Conservation (phyloP, 2,113 vertebrate genomes). For the Cyrtonyx montezumae region DNA sequence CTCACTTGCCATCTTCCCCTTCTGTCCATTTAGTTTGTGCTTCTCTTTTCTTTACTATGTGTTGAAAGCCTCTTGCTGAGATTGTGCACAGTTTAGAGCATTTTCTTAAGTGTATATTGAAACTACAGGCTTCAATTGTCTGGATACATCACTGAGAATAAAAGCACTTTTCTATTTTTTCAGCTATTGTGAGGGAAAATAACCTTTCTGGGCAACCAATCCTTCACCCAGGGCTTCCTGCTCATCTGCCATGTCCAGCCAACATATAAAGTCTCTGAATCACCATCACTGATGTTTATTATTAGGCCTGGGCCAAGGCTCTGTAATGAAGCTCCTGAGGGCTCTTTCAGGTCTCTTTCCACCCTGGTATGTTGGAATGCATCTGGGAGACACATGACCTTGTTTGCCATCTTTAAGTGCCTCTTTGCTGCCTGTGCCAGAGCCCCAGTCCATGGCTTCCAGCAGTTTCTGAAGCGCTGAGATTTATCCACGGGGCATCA, state of each 20-base stretch:
- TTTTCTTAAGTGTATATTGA: neutral
- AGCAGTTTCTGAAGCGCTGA: neutral
- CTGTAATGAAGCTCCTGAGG: neutral
- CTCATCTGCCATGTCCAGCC: neutral
- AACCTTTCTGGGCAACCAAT: neutral
- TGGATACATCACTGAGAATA: fast-evolving
- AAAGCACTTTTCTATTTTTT: conserved; percentile 6
- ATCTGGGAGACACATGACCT: neutral
- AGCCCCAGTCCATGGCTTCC: neutral
- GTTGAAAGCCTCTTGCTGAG: neutral
- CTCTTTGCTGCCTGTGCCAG: neutral
- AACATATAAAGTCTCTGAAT: neutral
- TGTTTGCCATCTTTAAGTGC: neutral
- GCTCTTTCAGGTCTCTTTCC: neutral
- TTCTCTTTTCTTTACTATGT: neutral
- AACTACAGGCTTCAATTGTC: neutral
- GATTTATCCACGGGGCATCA: neutral
- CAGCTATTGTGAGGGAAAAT: neutral
- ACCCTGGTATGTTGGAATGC: neutral
- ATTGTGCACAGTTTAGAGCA: neutral
- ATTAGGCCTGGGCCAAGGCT: neutral
- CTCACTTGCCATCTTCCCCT: neutral
- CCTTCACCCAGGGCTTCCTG: neutral
- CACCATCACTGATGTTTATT: neutral
- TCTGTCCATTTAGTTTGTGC: neutral